phyloP scores from a whole-genome alignment of 2,888 invertebrate genomes.

The Drosophila meridiana region DNA sequence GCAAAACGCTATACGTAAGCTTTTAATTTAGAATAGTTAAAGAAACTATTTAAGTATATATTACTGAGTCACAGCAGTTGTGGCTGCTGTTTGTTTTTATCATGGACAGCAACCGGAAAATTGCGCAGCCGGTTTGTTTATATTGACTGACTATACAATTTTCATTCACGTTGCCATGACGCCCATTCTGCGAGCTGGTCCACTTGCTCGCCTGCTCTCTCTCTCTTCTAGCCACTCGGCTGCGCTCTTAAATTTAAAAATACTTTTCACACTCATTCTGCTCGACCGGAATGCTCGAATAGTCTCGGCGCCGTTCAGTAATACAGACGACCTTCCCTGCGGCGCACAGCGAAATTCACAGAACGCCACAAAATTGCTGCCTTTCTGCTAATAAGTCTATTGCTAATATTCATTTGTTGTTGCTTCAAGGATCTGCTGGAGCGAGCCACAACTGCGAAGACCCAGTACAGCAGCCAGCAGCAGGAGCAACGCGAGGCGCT shows the following conservation, averaged over 20 bases:
- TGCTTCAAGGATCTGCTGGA: conserved; percentile 81
- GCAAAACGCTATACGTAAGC: conserved; percentile 86
- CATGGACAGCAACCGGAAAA: neutral
- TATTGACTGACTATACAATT: conserved; percentile 20
- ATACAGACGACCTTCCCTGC: conserved; percentile 57
- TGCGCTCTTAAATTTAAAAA: conserved; percentile 65
- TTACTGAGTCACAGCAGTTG: neutral
- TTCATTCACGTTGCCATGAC: conserved; percentile 44
- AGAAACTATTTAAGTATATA: neutral
- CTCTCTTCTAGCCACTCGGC: neutral
- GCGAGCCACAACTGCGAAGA: conserved; percentile 46
- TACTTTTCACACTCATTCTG: conserved; percentile 62
- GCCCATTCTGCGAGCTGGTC: conserved; percentile 24
- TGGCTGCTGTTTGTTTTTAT: neutral
- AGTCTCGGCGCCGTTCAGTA: conserved; percentile 56
- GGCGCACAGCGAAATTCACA: conserved; percentile 29
- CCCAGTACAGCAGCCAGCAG: conserved; percentile 48
- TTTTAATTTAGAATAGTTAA: neutral
- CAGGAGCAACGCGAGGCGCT: conserved; percentile 56
- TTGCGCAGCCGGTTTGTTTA: conserved; percentile 37
- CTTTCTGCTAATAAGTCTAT: conserved; percentile 45
- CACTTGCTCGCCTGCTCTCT: conserved; percentile 18
- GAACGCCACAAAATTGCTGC: conserved; percentile 54
- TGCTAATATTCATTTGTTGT: conserved; percentile 59
- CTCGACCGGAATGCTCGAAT: conserved; percentile 35